These are phyloP conservation scores for Noctua pronuba DNA, from an alignment of 2,888 invertebrate genomes.

Conservation along the genomic window DNA sequence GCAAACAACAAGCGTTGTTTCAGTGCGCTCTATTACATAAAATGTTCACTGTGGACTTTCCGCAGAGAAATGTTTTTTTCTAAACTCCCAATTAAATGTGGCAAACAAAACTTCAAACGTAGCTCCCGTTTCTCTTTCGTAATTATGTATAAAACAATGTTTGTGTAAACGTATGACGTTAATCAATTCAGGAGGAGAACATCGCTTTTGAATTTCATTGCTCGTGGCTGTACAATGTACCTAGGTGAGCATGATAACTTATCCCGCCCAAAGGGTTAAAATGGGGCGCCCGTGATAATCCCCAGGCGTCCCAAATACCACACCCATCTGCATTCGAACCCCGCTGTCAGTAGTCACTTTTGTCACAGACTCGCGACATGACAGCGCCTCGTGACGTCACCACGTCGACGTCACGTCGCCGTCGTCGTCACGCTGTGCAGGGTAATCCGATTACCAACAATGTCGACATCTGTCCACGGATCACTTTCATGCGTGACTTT, in stretches of 20 bases:
- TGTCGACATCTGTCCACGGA: constrained; percentile 72
- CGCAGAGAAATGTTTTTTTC: too few relatives aligned
- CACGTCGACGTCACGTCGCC: constrained; percentile 7
- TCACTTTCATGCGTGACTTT: constrained; percentile 37
- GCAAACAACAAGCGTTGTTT: too few relatives aligned
- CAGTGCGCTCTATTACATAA: too few relatives aligned
- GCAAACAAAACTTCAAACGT: neutral
- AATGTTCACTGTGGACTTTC: too few relatives aligned
- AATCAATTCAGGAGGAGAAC: neutral
- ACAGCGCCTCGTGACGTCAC: constrained; percentile 17
- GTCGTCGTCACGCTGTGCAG: constrained; percentile 46
- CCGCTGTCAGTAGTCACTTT: constrained; percentile 17
- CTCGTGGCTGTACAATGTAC: neutral
- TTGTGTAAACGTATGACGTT: neutral
- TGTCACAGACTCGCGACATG: constrained; percentile 11
- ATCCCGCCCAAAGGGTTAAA: neutral
- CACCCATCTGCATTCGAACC: constrained; percentile 6
- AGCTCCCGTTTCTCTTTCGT: neutral
- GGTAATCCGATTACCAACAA: constrained; percentile 75
- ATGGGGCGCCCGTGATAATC: neutral
- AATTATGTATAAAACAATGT: neutral
- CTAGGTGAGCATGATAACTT: neutral
- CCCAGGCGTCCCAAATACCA: neutral
- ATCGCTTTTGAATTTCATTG: neutral
- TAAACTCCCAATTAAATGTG: too few relatives aligned